Percentiles rank a stretch among this genome's conserved stretches.
These are phyloP conservation scores for Cydia amplana DNA, from an alignment of 1,140 invertebrate genomes.

Conservation along the genomic window DNA sequence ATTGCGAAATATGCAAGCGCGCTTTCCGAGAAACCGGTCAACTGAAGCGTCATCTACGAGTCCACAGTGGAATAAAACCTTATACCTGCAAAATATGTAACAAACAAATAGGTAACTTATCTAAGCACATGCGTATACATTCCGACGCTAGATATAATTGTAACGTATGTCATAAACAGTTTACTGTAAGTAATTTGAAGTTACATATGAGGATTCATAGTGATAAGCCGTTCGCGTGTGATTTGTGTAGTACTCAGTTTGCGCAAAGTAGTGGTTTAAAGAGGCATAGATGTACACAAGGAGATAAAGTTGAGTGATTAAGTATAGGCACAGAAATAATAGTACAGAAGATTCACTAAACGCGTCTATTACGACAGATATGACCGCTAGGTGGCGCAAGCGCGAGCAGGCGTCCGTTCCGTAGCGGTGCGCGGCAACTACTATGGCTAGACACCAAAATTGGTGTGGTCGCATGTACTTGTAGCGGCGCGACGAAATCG, in stretches of 20 bases:
- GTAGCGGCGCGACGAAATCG: too few relatives aligned
- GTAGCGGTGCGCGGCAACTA: too few relatives aligned
- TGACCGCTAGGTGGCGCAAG: too few relatives aligned
- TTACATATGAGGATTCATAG: conserved; percentile 80
- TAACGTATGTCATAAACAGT: conserved; percentile 81
- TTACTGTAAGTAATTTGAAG: conserved; percentile 80
- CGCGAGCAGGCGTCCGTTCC: too few relatives aligned
- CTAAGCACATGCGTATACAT: conserved; percentile 83
- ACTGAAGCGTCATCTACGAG: conserved; percentile 60
- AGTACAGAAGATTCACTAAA: too few relatives aligned
- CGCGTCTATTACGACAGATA: too few relatives aligned
- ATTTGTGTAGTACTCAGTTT: conserved; percentile 57
- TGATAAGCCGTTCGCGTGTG: conserved; percentile 62
- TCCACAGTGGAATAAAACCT: conserved; percentile 65
- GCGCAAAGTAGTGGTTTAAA: conserved; percentile 59
- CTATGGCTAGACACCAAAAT: too few relatives aligned
- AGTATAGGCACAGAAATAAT: too few relatives aligned
- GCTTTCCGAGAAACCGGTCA: conserved; percentile 69
- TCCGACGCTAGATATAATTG: conserved; percentile 86
- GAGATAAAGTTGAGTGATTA: conserved; percentile 26
- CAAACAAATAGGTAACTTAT: conserved; percentile 79
- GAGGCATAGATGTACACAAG: conserved; percentile 55
- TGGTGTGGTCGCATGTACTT: too few relatives aligned
- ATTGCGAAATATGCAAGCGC: conserved; percentile 68
- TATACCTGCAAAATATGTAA: conserved; percentile 69